A percentile compares a stretch with the other conserved stretches of the same genome.
Conservation (phyloP, 2,113 vertebrate species). For the Callospermophilus lateralis region DNA sequence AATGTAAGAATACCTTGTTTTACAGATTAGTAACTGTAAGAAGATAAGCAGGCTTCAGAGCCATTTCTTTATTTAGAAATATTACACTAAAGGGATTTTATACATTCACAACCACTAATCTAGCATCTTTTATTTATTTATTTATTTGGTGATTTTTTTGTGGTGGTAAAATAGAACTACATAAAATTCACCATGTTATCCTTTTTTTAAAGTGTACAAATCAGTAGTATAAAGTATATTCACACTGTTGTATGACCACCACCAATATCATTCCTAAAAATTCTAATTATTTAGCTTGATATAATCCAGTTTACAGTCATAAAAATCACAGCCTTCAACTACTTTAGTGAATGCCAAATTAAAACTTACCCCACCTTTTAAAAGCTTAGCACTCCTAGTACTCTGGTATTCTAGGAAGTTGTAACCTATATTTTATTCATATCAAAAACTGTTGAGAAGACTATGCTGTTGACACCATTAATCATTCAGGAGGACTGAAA, state of each 20-base stretch:
- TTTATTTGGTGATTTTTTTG: background rate
- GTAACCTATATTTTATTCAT: background rate
- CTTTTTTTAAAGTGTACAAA: background rate
- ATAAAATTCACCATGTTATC: constrained; percentile 3
- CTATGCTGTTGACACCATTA: background rate
- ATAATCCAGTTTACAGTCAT: background rate
- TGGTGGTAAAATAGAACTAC: constrained; percentile 6
- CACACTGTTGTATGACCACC: background rate
- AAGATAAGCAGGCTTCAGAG: constrained; percentile 63
- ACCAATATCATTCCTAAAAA: background rate
- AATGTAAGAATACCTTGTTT: background rate
- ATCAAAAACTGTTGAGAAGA: background rate
- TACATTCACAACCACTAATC: constrained; percentile 10
- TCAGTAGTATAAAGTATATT: background rate
- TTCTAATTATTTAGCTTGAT: constrained; percentile 42
- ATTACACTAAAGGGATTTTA: constrained; percentile 19
- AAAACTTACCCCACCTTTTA: background rate
- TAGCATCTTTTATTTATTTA: background rate
- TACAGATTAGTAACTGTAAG: constrained; percentile 16
- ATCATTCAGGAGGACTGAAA: constrained; percentile 8
- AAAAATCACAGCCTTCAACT: background rate
- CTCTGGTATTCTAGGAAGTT: background rate
- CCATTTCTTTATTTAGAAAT: constrained; percentile 55
- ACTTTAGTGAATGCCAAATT: constrained; percentile 33
- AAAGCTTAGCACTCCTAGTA: too few relatives aligned